phyloP scores from a whole-genome alignment of 2,113 vertebrate genomes.

The Ceratotherium simum region DNA sequence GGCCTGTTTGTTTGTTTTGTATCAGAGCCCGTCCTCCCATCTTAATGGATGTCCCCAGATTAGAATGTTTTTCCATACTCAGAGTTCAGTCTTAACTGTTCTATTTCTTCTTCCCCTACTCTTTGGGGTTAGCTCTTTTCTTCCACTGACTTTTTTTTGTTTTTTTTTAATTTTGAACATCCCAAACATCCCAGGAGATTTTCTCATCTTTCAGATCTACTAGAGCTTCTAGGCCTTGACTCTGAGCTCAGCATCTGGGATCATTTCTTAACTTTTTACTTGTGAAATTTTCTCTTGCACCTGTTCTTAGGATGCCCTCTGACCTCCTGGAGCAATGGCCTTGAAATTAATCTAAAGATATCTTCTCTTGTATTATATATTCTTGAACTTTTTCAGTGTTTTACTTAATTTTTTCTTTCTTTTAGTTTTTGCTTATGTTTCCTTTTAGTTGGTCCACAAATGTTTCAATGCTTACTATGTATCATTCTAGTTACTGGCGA shows the following conservation, averaged over 20 bases:
- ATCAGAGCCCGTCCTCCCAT: background rate
- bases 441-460: background rate
- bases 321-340: background rate
- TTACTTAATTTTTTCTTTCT: background rate
- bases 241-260: background rate
- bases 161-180: background rate
- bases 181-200: background rate
- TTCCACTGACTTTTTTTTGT: background rate
- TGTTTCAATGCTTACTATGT: background rate
- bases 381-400: background rate
- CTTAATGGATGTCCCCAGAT: background rate
- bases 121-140: conserved; percentile 5
- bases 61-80: background rate
- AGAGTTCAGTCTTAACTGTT: background rate
- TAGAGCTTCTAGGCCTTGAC: background rate
- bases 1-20: background rate
- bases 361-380: background rate
- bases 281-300: background rate
- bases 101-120: background rate
- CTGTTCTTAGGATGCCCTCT: background rate
- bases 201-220: background rate
- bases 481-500: background rate
- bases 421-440: background rate
- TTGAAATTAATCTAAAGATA: background rate
- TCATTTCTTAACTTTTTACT: conserved; percentile 5